Percentiles rank a stretch among this genome's conserved stretches.
phyloP scores from a whole-genome alignment of 2,888 invertebrate genomes.

The Heptascelio sp. region DNA sequence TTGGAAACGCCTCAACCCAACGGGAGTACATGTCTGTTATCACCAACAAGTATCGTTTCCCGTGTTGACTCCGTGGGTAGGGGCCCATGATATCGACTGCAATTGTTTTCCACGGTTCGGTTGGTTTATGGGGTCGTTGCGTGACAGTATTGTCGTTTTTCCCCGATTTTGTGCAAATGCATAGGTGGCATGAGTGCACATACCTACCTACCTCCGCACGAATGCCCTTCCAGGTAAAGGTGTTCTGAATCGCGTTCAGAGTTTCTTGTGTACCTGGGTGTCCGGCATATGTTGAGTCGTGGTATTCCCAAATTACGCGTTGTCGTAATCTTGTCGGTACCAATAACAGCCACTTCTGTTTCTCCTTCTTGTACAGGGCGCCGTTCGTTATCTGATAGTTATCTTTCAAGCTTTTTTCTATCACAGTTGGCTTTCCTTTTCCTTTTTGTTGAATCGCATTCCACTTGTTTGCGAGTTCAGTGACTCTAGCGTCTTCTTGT shows the following conservation, averaged over 20 bases:
- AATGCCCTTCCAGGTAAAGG: slow-evolving; percentile 2
- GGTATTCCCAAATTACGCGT: neutral
- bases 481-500: too few relatives aligned
- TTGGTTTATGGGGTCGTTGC: neutral
- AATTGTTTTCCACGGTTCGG: neutral
- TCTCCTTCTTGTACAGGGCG: too few relatives aligned
- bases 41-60: neutral
- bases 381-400: too few relatives aligned
- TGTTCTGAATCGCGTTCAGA: neutral
- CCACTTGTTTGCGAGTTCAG: too few relatives aligned
- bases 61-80: neutral
- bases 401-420: too few relatives aligned
- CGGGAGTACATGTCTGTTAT: slow-evolving; percentile 9
- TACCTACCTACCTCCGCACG: neutral
- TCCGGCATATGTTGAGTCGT: neutral
- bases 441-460: too few relatives aligned
- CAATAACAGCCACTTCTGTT: too few relatives aligned
- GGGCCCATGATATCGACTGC: neutral
- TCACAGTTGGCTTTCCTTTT: too few relatives aligned
- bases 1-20: neutral
- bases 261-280: slow-evolving; percentile 4
- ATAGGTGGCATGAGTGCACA: neutral
- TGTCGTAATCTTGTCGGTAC: too few relatives aligned
- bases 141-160: neutral
- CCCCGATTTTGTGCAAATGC: neutral